phyloP scores from a whole-genome alignment of 2,797 vertebrate species.

The Epinephelus awoara region DNA sequence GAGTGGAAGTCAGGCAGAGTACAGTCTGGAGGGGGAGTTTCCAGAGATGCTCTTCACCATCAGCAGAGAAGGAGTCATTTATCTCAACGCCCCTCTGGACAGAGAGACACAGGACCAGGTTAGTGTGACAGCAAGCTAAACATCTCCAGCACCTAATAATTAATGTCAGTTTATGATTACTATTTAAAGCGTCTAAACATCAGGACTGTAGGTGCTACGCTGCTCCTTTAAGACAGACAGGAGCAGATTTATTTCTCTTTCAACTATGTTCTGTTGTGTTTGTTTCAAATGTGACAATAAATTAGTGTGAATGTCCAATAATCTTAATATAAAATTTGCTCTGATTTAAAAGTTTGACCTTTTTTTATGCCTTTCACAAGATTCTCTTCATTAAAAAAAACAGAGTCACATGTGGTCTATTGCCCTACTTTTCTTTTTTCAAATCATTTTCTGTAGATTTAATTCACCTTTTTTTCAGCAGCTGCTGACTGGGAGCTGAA shows the following conservation, averaged over 20 bases:
- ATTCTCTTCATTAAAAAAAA: background rate
- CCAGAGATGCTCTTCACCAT: slow-evolving; percentile 86
- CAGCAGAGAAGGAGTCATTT: slow-evolving; percentile 85
- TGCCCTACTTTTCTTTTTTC: background rate
- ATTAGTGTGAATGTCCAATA: background rate
- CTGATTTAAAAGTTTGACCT: background rate
- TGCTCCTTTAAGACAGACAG: background rate
- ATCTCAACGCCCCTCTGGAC: slow-evolving; percentile 86
- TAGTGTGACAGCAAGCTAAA: slow-evolving; percentile 52
- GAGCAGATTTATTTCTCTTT: slow-evolving; percentile 4
- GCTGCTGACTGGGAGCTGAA: background rate
- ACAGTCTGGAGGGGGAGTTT: slow-evolving; percentile 86
- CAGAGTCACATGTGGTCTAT: background rate
- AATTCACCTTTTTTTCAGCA: background rate
- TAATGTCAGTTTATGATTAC: slow-evolving; percentile 20
- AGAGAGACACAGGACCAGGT: slow-evolving; percentile 89
- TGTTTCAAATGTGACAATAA: slow-evolving; percentile 12
- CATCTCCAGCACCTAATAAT: slow-evolving; percentile 23
- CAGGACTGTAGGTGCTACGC: background rate
- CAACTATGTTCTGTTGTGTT: background rate
- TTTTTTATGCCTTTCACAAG: background rate
- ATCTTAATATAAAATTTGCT: background rate
- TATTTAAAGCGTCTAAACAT: slow-evolving; percentile 25
- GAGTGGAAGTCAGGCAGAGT: slow-evolving; percentile 84
- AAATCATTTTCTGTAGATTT: background rate